A percentile compares a stretch with the other conserved stretches of the same genome.
These are phyloP conservation scores for Cavia aperea DNA, from an alignment of 2,113 vertebrate species.

Conservation along the genomic window DNA sequence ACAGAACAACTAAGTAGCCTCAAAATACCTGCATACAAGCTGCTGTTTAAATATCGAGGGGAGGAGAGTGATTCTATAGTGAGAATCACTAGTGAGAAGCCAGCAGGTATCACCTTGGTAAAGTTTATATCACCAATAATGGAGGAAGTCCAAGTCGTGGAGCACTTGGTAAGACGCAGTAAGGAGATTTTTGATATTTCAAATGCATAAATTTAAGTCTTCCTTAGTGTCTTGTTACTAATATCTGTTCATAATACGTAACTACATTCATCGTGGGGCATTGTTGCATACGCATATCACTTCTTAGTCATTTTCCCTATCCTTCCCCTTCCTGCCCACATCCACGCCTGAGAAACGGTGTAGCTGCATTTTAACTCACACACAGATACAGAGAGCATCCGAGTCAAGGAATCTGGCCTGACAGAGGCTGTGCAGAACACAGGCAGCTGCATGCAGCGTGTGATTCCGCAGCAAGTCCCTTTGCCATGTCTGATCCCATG, in stretches of 20 bases:
- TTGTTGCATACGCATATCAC: neutral
- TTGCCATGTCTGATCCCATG: neutral
- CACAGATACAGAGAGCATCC: neutral
- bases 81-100: neutral
- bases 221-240: neutral
- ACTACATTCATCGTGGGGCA: neutral
- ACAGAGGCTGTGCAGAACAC: neutral
- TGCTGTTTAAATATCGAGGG: neutral
- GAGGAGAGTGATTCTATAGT: neutral
- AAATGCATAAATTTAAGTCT: neutral
- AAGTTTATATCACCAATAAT: neutral
- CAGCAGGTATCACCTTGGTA: neutral
- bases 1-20: neutral
- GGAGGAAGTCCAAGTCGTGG: neutral
- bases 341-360: neutral
- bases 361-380: neutral
- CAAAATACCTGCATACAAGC: neutral
- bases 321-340: neutral
- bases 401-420: neutral
- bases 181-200: neutral
- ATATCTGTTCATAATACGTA: neutral
- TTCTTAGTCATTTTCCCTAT: neutral
- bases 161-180: neutral
- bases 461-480: neutral
- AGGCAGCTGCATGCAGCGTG: neutral